A percentile compares a stretch with the other conserved stretches of the same genome.
These are phyloP conservation scores for Drosophila leonis DNA, from an alignment of 2,888 invertebrate genomes.

Conservation along the genomic window DNA sequence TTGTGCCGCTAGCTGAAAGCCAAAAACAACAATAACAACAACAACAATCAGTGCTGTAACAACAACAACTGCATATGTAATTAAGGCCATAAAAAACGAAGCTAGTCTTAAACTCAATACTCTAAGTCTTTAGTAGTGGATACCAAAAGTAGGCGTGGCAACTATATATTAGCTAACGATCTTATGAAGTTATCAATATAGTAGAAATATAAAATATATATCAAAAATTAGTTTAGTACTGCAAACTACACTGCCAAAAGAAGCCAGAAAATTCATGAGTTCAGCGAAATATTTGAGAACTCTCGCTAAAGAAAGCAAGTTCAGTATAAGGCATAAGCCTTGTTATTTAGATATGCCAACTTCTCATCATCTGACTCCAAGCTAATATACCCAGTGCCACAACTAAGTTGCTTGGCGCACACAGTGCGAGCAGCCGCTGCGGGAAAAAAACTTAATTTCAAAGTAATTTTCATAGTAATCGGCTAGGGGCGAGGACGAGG, in stretches of 20 bases:
- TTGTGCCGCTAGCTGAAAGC: background rate
- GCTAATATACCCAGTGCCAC: background rate
- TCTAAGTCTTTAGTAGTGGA: background rate
- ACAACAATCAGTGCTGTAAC: background rate
- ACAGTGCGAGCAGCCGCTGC: slow-evolving; percentile 17
- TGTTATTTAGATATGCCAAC: too few relatives aligned
- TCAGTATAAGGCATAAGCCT: too few relatives aligned
- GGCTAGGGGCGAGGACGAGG: background rate
- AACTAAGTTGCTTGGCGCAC: background rate
- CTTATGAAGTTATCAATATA: background rate
- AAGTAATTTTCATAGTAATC: slow-evolving; percentile 69
- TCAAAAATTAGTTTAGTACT: background rate
- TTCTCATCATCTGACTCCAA: background rate
- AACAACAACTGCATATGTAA: background rate
- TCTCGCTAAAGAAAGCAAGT: background rate
- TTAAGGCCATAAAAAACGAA: background rate
- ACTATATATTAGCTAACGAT: too few relatives aligned
- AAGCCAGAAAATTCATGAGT: background rate
- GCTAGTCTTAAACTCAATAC: background rate
- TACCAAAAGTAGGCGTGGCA: background rate
- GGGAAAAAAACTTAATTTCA: slow-evolving; percentile 61
- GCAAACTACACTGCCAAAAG: background rate
- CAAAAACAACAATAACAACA: background rate
- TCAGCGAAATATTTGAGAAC: background rate
- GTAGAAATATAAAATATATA: too few relatives aligned